These are phyloP conservation scores for Idaea straminata DNA, from an alignment of 2,888 invertebrate species.

Conservation along the genomic window DNA sequence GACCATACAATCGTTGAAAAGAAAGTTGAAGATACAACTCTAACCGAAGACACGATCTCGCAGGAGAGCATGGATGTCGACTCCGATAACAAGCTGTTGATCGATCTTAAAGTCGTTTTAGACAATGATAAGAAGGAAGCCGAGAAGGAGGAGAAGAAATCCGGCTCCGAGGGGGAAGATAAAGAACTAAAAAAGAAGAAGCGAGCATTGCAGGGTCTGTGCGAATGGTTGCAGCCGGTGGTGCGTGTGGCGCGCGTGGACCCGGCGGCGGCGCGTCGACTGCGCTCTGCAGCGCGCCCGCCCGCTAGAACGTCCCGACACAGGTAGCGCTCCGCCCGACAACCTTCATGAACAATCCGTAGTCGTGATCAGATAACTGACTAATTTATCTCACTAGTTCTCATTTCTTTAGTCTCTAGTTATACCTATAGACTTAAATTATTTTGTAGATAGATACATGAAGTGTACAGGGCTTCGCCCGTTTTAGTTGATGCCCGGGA, in stretches of 20 bases:
- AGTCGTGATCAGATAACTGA: constrained; percentile 27
- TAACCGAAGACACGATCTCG: constrained; percentile 29
- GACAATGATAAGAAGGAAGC: constrained; percentile 43
- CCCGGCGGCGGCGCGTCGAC: constrained; percentile 48
- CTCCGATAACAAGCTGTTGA: constrained; percentile 38
- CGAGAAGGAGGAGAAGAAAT: constrained; percentile 44
- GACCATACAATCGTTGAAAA: constrained; percentile 35
- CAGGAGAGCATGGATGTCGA: constrained; percentile 34
- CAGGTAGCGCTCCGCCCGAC: constrained; percentile 48
- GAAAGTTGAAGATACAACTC: constrained; percentile 34
- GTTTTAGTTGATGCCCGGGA: constrained; percentile 9
- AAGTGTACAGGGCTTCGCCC: constrained; percentile 13
- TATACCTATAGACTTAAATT: constrained; percentile 18
- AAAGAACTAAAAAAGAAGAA: constrained; percentile 53
- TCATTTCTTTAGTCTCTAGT: background rate
- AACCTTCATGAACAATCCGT: constrained; percentile 1
- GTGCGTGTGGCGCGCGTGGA: constrained; percentile 84
- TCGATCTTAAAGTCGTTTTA: constrained; percentile 45
- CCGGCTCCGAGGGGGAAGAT: constrained; percentile 53
- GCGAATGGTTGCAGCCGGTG: constrained; percentile 81
- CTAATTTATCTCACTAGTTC: constrained; percentile 21
- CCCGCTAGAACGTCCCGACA: constrained; percentile 23
- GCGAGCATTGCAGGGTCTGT: constrained; percentile 50
- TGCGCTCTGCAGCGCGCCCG: constrained; percentile 56
- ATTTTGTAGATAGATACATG: constrained; percentile 25